Evolutionary conservation across 2,797 vertebrate species (phyloP).

Genomic region (Cyprinodon diabolis): DNA sequence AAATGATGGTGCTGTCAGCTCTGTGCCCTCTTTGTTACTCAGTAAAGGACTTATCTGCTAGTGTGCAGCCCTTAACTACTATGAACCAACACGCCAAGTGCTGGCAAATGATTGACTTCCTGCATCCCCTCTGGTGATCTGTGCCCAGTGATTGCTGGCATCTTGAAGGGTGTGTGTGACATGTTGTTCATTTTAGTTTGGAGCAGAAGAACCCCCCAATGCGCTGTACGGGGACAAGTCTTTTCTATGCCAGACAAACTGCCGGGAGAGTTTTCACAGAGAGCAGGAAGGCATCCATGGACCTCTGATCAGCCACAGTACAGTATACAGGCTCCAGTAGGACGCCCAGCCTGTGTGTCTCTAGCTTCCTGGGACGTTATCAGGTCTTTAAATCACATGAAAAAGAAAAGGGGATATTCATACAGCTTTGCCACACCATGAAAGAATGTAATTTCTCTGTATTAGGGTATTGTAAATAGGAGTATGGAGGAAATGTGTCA

Average conservation of each 20-base stretch:
- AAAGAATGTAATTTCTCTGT: conserved; percentile 55
- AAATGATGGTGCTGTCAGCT: conserved; percentile 47
- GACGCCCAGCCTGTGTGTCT: conserved; percentile 30
- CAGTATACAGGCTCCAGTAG: conserved; percentile 38
- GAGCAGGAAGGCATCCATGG: conserved; percentile 38
- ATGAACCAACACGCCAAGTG: conserved; percentile 51
- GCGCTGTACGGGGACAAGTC: conserved; percentile 48
- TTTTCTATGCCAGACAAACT: conserved; percentile 59
- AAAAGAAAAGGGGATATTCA: conserved; percentile 38
- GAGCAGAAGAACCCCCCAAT: conserved; percentile 51
- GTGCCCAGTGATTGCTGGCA: conserved; percentile 49
- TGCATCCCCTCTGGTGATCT: conserved; percentile 60
- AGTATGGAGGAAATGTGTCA: conserved; percentile 48
- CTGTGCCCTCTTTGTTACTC: conserved; percentile 53
- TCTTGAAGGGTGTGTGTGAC: conserved; percentile 35
- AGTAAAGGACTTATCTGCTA: conserved; percentile 61
- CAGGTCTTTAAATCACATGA: conserved; percentile 42
- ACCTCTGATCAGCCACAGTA: conserved; percentile 55
- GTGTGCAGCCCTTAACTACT: conserved; percentile 69
- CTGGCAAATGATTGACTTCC: conserved; percentile 79
- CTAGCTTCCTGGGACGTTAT: conserved; percentile 45
- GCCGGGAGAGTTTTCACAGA: conserved; percentile 57
- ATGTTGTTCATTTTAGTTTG: conserved; percentile 44
- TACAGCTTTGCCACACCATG: conserved; percentile 30
- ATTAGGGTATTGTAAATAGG: conserved; percentile 55